Evolutionary conservation across 2,888 invertebrate species (phyloP).

Genomic region (Calameuta idolon): DNA sequence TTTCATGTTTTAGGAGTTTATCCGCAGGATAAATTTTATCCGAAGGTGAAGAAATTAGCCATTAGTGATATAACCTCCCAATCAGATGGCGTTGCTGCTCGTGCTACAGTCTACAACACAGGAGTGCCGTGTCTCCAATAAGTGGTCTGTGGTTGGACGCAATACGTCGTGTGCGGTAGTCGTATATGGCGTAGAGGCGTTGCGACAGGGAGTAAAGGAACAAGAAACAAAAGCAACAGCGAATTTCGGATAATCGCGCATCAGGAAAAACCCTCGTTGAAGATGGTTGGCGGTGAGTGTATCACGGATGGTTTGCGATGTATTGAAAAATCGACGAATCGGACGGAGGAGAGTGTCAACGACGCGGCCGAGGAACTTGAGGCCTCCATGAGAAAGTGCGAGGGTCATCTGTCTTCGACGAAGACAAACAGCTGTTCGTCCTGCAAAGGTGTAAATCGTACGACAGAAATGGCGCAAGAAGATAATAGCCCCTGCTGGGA

Average conservation of each 20-base stretch:
- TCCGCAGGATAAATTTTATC: no score
- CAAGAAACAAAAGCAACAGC: neutral
- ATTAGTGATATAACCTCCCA: no score
- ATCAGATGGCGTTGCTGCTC: no score
- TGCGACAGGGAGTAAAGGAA: neutral
- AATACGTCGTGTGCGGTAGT: neutral
- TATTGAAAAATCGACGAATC: slow-evolving; percentile 20
- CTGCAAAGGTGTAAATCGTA: slow-evolving; percentile 39
- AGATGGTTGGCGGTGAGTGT: slow-evolving; percentile 42
- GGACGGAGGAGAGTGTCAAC: slow-evolving; percentile 9
- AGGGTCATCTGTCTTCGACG: slow-evolving; percentile 46
- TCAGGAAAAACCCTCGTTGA: slow-evolving; percentile 24
- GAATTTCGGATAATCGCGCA: neutral
- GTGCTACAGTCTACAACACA: no score
- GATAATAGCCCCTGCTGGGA: slow-evolving; percentile 61
- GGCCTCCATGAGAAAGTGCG: slow-evolving; percentile 36
- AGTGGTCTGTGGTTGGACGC: neutral
- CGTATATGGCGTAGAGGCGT: neutral
- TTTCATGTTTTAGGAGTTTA: no score
- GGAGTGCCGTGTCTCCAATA: no score
- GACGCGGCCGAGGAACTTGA: slow-evolving; percentile 8
- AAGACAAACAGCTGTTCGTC: slow-evolving; percentile 58
- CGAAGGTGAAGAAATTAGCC: no score
- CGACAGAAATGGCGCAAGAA: slow-evolving; percentile 55
- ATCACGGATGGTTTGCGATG: slow-evolving; percentile 25